Percentiles rank a stretch among this genome's conserved stretches.
Conservation (phyloP, 2,888 invertebrate genomes). For the Stratiomys singularior region DNA sequence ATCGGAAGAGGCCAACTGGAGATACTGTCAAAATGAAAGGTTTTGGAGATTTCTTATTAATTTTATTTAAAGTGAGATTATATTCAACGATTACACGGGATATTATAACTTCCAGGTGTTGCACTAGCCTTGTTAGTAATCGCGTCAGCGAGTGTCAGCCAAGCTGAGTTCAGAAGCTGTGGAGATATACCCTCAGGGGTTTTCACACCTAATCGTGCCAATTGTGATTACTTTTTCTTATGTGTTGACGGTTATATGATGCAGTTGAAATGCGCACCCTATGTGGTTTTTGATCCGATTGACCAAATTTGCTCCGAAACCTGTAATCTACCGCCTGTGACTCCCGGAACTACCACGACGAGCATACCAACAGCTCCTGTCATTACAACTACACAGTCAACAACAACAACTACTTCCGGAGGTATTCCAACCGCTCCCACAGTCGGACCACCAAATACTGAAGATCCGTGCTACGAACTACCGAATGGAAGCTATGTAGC, state of each 20-base stretch:
- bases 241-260: constrained; percentile 21
- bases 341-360: neutral
- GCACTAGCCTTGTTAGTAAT: neutral
- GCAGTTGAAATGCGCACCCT: constrained; percentile 4
- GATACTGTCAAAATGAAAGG: constrained; percentile 19
- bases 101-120: neutral
- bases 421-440: constrained; percentile 11
- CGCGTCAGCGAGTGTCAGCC: no score
- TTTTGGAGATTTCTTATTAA: neutral
- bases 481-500: neutral
- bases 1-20: neutral
- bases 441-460: neutral
- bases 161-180: neutral
- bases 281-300: constrained; percentile 19
- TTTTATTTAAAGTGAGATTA: neutral
- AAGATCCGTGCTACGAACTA: neutral
- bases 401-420: neutral
- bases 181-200: constrained; percentile 23
- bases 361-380: neutral
- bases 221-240: constrained; percentile 27
- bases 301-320: constrained; percentile 2
- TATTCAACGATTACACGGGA: no score
- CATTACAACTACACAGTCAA: neutral
- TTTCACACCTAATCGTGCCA: neutral
- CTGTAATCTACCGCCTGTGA: neutral